Evolutionary conservation across 2,113 vertebrate genomes (phyloP).

Genomic region (Tachuris rubrigastra): DNA sequence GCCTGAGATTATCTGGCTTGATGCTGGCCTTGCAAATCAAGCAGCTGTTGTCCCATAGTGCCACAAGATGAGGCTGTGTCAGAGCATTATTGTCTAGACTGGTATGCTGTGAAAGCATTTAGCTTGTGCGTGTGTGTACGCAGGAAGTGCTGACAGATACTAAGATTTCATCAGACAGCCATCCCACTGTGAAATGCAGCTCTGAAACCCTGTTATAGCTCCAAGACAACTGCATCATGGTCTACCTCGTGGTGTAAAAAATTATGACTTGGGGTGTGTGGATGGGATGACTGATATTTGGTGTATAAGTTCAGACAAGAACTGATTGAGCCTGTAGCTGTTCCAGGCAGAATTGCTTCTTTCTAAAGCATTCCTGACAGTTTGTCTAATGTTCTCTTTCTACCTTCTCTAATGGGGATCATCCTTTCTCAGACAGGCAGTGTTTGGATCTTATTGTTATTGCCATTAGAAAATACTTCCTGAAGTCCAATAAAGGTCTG

Average conservation of each 20-base stretch:
- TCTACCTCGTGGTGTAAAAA: background rate
- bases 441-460: background rate
- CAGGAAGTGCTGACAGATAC: background rate
- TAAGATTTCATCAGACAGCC: background rate
- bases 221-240: background rate
- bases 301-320: background rate
- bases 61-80: background rate
- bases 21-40: background rate
- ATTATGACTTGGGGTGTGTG: background rate
- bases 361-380: background rate
- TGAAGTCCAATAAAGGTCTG: background rate
- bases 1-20: background rate
- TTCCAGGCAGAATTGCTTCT: background rate
- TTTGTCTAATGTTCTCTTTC: background rate
- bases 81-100: background rate
- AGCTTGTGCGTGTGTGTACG: fast-evolving
- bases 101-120: background rate
- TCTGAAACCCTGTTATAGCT: background rate
- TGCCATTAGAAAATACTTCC: background rate
- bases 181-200: background rate
- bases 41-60: background rate
- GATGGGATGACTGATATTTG: background rate
- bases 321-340: background rate
- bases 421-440: background rate
- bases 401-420: background rate